Base-by-base conservation (phyloP, 1,140 invertebrate genomes). In the Polypedilum vanderplanki region DNA sequence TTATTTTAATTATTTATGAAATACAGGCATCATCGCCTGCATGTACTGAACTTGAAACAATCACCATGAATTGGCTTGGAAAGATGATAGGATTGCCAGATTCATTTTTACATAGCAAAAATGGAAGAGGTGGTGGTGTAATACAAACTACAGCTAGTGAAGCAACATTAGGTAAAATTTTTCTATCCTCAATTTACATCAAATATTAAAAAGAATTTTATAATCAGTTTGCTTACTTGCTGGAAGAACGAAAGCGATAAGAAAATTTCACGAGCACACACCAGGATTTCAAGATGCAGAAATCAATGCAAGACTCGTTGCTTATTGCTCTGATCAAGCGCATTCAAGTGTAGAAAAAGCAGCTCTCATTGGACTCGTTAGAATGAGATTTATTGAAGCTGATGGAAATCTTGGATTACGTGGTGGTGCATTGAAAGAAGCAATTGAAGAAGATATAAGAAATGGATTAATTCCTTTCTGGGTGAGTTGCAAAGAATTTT, bases 341-440 rank as follows among this genome's bases (percentile, higher is more conserved):
- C 96, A 98, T 83, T 98, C 95, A 0, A 97, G 95, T 20, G 95
- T 98, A 3, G 96, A 98, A 84, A 98, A 98, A 84, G 95, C 96
- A 67, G 94, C 94, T 17, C 83, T 96, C 1, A 94, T 94, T 78
- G 91, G 95, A 75, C 83, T 98, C 75, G 95, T 98, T 1, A 90
- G 93, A 78, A 93, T 98, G 90, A 87, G 93, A 41, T 97, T 96
- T 81, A 89, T 98, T 76, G 94, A 97, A 82, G 90, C 91, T 12
- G 91, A 95, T 80, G 89, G 90, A 64, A 86, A 93, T 74, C 86
- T 97, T 64, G 90, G 91, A 76, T 89, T 98, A 86, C 86, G 94
- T 41, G 95, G 95, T 3, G 88, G 90, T 22, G 88, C 88, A 74
- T 85, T 98, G 18, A 84, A 88, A 20, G 89, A 94, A 80, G 93